A percentile compares a stretch with the other conserved stretches of the same genome.
Evolutionary conservation across 2,797 vertebrate species (phyloP).

Genomic region (Phataginus tetradactyla): DNA sequence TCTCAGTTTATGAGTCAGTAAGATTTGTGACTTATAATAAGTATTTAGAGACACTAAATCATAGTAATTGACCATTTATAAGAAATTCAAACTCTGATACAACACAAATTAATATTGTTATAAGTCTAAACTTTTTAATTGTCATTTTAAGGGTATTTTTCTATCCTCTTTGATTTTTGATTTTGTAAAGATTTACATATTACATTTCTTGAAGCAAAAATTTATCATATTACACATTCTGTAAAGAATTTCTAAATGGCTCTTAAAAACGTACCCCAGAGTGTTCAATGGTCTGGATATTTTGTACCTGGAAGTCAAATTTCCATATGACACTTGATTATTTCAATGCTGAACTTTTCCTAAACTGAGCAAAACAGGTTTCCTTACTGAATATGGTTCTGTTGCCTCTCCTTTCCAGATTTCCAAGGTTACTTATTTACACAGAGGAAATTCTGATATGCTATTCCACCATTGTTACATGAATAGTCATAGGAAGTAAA

Average conservation of each 20-base stretch:
- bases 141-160: neutral
- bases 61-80: slow-evolving; percentile 37
- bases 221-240: neutral
- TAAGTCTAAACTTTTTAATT: slow-evolving; percentile 1
- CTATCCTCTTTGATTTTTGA: slow-evolving; percentile 18
- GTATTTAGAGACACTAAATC: slow-evolving; percentile 28
- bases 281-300: neutral
- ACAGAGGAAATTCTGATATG: neutral
- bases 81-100: slow-evolving; percentile 30
- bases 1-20: slow-evolving; percentile 23
- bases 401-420: neutral
- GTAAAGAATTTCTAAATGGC: slow-evolving; percentile 5
- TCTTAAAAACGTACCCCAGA: neutral
- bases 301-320: neutral
- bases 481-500: slow-evolving; percentile 12
- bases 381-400: neutral
- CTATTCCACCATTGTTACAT: neutral
- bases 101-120: neutral
- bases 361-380: neutral
- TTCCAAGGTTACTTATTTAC: neutral
- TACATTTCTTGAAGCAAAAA: slow-evolving; percentile 39
- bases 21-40: slow-evolving; percentile 45
- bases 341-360: slow-evolving; percentile 20
- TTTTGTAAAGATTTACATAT: slow-evolving; percentile 6
- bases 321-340: slow-evolving; percentile 4